Evolutionary conservation across 2,113 vertebrate species (phyloP), one percentile per base, ranked within the genome.

Genomic region (Paradisaea rubra): DNA sequence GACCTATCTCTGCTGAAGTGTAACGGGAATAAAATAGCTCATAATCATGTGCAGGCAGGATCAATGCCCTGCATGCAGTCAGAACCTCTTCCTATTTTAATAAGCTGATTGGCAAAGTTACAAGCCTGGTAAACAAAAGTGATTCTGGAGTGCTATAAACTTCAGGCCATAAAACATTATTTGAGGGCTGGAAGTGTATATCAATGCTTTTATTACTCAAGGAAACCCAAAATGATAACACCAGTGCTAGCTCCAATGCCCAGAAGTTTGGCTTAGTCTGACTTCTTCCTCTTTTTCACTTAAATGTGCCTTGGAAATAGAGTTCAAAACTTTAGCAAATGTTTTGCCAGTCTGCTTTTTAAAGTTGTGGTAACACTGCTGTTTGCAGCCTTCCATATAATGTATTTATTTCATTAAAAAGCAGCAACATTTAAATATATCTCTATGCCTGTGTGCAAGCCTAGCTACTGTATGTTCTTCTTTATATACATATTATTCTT

Each of bases 41-140:
- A 95, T 95, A 92, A 96, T 97, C 90, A 93, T 21, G 68, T 95
- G 90, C 84, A 91, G 89, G 93, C 86, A 93, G 92, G 97, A 97
- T 97, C 97, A 95, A 95, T 96, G 96, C 79, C 91, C 95, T 71
- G 90, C 94, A 79, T 90, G 79, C 89, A 93, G 96, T 84, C 94
- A 95, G 96, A 95, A 91, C 52, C 86, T 97, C 80, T 95, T 96
- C 93, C 96, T 96, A 85, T 94, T 97, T 96, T 93, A 97, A 96
- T 89, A 96, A 96, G 97, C 81, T 97, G 97, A 97, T 95, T 96
- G 97, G 89, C 97, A 97, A 96, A 93, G 61, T 97, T 93, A 95
- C 81, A 95, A 86, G 80, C 78, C 84, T 94, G 81, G 89, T 92
- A 97, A 98, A 97, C 95, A 96, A 93, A 81, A 93, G 52, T 89